These are phyloP conservation scores for Cantharis lateralis DNA, from an alignment of 2,888 invertebrate genomes.

Conservation along the genomic window DNA sequence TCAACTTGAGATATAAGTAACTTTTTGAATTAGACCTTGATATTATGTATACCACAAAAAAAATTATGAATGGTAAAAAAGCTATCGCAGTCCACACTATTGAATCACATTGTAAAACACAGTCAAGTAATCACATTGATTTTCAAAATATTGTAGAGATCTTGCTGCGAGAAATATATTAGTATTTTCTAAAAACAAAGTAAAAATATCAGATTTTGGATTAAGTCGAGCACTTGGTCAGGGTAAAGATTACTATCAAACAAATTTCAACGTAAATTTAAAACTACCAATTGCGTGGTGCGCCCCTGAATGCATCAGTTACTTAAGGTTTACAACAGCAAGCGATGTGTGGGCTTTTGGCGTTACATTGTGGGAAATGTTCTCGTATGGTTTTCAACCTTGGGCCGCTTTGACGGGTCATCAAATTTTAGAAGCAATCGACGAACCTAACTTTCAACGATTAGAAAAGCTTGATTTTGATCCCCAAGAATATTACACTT, in stretches of 20 bases:
- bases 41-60: no score
- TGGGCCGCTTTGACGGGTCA: conserved; percentile 91
- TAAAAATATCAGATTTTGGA: conserved; percentile 98
- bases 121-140: neutral
- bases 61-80: no score
- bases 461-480: conserved; percentile 94
- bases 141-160: conserved; percentile 68
- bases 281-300: conserved; percentile 99
- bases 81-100: neutral
- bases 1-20: no score
- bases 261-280: conserved; percentile 95
- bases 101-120: neutral
- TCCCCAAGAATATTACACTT: conserved; percentile 86
- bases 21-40: no score
- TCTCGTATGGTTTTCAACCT: conserved; percentile 97
- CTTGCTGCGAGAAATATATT: conserved; percentile 97
- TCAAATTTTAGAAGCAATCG: conserved; percentile 94
- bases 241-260: conserved; percentile 98
- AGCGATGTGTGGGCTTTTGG: conserved; percentile 99
- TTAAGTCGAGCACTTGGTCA: conserved; percentile 93
- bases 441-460: conserved; percentile 88
- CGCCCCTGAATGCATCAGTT: conserved; percentile 97
- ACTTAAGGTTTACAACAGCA: conserved; percentile 92
- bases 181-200: conserved; percentile 94
- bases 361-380: conserved; percentile 98